Evolutionary conservation across 2,888 invertebrate genomes (phyloP), one percentile per base, ranked within the genome.

Genomic region (Leptothorax acervorum): DNA sequence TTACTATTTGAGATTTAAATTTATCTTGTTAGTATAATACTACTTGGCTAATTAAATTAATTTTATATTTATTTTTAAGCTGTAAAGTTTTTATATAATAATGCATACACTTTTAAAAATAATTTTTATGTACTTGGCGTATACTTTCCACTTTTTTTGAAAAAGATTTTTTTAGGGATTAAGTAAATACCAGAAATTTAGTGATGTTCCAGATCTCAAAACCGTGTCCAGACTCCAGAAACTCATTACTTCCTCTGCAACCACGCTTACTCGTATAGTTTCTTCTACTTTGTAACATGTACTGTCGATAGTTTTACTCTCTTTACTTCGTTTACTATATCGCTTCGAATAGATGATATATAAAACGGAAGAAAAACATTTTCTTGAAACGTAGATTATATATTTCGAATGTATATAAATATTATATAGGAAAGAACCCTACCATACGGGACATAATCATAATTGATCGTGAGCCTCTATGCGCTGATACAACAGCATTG

Each of bases 381-480:
- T 78, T 57, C 18, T 23, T 60, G 35, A 45, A 57, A 45, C 15
- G n/a, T 15, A 28, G 5, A 48, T 23, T 23, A 23, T 23, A 23
- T 23, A 23, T 23, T 23, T 23, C 23, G 23, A 23, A 23, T 23
- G 23, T 23, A 23, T 23, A 23, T 23, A 23, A 23, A 23, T 23
- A 23, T 23, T 23, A 23, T 23, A 23, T 23, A 23, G 23, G 23
- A 23, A 23, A 23, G 23, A 23, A 23, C 0, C 12, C 3, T 23
- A n/a, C 31, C 53, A 23, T 57, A 31, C 15, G n/a, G 11, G 4
- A 55, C 6, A 45, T 55, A 4, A 12, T 48, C 45, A 18, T 39
- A 79, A 71, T 71, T 79, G 23, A 60, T 18, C 28, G 18, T 11
- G 71, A 71, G 35, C 39, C 62, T 70, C 15, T 48, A 12, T 65